Conservation (phyloP, 2,113 vertebrate genomes). For the Haplochromis vanheusdeni region DNA sequence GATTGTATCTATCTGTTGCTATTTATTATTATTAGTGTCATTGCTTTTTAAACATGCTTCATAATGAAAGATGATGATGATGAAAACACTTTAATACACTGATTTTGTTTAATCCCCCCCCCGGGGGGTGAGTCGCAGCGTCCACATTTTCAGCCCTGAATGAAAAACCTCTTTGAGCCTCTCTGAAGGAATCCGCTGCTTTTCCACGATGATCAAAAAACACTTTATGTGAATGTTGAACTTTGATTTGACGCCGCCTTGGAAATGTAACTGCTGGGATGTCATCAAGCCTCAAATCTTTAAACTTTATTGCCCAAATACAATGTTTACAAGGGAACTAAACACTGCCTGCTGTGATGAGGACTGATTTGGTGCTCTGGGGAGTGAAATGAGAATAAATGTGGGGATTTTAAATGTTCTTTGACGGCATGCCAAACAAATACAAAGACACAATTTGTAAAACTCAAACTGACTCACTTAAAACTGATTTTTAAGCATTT, state of each 20-base stretch:
- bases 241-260: background rate
- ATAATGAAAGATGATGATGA: background rate
- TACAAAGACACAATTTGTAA: background rate
- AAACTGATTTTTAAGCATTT: background rate
- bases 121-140: background rate
- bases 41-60: slow-evolving; percentile 15
- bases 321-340: slow-evolving; percentile 48
- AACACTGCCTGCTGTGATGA: slow-evolving; percentile 43
- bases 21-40: slow-evolving; percentile 54
- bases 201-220: background rate
- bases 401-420: background rate
- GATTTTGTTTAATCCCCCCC: background rate
- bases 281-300: background rate
- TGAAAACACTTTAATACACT: background rate
- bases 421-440: background rate
- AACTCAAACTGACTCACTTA: background rate
- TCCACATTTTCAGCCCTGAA: background rate
- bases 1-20: slow-evolving; percentile 21
- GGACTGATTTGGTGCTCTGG: slow-evolving; percentile 26
- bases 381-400: background rate
- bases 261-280: background rate
- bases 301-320: background rate
- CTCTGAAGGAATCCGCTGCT: background rate
- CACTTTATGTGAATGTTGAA: background rate
- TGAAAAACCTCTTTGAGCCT: background rate